Conservation (phyloP, 2,888 invertebrate genomes). For the Embidobia sp. region DNA sequence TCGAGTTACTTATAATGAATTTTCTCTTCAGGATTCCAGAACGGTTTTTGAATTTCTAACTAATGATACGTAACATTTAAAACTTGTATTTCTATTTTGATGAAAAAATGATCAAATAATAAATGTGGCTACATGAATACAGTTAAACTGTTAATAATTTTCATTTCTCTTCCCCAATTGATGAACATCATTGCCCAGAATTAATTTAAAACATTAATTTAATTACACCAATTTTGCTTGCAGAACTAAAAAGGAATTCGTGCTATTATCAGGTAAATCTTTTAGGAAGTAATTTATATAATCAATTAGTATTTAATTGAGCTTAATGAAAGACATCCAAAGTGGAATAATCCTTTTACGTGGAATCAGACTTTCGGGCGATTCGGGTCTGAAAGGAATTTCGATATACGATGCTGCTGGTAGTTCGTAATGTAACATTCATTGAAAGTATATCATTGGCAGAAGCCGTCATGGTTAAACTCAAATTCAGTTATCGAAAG, state of each 20-base stretch:
- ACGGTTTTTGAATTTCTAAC: neutral
- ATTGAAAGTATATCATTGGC: neutral
- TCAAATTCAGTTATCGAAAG: slow-evolving; percentile 21
- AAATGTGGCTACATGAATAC: neutral
- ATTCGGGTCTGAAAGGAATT: no score
- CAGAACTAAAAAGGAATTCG: neutral
- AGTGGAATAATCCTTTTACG: slow-evolving; percentile 5
- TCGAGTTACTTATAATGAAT: slow-evolving; percentile 11
- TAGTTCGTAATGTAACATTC: no score
- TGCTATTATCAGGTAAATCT: neutral
- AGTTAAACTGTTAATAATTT: neutral
- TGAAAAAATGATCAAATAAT: no score
- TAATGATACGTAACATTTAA: no score
- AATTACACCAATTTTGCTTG: neutral
- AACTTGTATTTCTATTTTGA: no score
- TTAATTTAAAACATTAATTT: neutral
- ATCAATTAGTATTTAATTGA: slow-evolving; percentile 7
- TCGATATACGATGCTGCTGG: no score
- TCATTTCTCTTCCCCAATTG: neutral
- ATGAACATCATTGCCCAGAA: neutral
- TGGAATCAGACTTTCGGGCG: neutral
- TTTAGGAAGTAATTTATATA: neutral
- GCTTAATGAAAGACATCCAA: neutral
- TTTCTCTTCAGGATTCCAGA: neutral
- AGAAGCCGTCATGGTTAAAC: neutral